Evolutionary conservation across 2,797 vertebrate species (phyloP).

Genomic region (Rachycentron canadum): DNA sequence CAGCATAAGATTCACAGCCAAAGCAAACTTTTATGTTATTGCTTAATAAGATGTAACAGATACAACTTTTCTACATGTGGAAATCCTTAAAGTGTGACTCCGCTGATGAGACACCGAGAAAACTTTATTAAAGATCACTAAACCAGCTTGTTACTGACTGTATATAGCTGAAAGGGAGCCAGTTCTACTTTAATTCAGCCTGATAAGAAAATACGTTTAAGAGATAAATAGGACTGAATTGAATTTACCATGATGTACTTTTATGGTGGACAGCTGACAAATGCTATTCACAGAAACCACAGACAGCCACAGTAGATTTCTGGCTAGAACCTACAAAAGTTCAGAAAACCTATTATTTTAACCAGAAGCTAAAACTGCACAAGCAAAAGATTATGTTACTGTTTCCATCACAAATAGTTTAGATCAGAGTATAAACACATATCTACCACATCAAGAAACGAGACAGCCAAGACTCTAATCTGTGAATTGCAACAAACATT

Average conservation of each 20-base stretch:
- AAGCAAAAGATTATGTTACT: not conserved
- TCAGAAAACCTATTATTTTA: not conserved
- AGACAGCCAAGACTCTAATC: conserved; percentile 17
- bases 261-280: conserved; percentile 16
- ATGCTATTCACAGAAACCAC: conserved; percentile 2
- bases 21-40: not conserved
- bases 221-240: conserved; percentile 13
- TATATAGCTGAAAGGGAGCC: not conserved
- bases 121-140: conserved; percentile 1
- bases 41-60: conserved; percentile 1
- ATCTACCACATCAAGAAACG: conserved; percentile 8
- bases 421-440: conserved; percentile 16
- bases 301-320: not conserved
- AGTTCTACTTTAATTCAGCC: conserved; percentile 1
- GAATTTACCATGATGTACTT: conserved; percentile 4
- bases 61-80: not conserved
- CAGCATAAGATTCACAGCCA: not conserved
- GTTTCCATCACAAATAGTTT: conserved; percentile 26
- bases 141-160: not conserved
- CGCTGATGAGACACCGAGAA: not conserved
- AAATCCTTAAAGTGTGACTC: conserved; percentile 5
- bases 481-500: conserved; percentile 14
- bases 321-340: not conserved
- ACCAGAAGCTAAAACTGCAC: conserved; percentile 4
- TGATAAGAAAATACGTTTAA: conserved; percentile 1